phyloP scores from a whole-genome alignment of 2,113 vertebrate genomes.

The Seriola quinqueradiata region DNA sequence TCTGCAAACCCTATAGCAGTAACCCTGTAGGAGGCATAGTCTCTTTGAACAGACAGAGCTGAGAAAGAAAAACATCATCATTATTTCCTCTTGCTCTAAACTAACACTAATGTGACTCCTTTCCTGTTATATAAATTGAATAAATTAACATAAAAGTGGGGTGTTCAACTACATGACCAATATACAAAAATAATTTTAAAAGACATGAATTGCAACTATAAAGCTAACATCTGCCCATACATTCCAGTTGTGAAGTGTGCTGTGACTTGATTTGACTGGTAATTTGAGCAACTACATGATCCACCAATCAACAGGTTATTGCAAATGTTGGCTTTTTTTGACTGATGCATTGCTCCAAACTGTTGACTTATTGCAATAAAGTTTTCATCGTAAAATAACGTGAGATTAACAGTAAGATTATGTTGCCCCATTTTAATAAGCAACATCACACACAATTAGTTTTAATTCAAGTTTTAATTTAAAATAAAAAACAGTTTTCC shows the following conservation, averaged over 20 bases:
- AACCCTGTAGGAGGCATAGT: constrained; percentile 11
- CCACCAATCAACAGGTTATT: too few relatives aligned
- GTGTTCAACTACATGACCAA: not conserved
- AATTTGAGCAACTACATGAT: too few relatives aligned
- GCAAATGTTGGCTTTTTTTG: too few relatives aligned
- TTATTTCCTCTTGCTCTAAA: not conserved
- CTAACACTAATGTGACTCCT: not conserved
- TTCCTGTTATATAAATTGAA: constrained; percentile 1
- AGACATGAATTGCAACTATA: not conserved
- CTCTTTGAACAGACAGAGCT: not conserved
- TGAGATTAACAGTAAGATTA: not conserved
- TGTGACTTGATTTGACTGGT: too few relatives aligned
- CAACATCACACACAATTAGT: too few relatives aligned
- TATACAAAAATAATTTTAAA: not conserved
- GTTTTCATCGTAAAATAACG: not conserved
- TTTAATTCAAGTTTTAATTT: too few relatives aligned
- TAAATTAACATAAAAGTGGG: not conserved
- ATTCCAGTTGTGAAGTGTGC: too few relatives aligned
- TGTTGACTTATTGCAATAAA: not conserved
- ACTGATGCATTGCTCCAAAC: too few relatives aligned
- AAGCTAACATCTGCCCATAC: not conserved
- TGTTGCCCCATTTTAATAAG: not conserved
- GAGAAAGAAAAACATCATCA: not conserved
- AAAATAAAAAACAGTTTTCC: too few relatives aligned
- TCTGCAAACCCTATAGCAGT: not conserved